phyloP scores from a whole-genome alignment of 2,113 vertebrate species.

The Oplegnathus fasciatus region DNA sequence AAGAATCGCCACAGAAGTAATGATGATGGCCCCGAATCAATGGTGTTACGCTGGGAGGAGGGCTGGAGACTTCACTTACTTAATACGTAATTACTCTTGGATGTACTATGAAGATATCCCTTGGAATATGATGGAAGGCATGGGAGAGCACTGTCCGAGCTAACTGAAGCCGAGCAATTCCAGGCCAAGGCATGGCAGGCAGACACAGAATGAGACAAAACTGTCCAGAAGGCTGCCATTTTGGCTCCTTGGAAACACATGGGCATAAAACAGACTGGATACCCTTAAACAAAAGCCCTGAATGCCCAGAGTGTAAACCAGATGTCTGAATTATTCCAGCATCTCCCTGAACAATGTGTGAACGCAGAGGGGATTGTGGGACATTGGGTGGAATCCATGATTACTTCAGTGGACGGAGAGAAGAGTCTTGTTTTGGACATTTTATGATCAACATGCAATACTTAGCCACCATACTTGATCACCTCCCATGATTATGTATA shows the following conservation, averaged over 20 bases:
- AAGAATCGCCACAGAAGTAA: slow-evolving; percentile 51
- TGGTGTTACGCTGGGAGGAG: slow-evolving; percentile 29
- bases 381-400: slow-evolving; percentile 1
- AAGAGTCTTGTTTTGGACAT: not conserved
- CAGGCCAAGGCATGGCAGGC: not conserved
- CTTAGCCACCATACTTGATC: not conserved
- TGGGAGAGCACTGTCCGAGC: slow-evolving; percentile 8
- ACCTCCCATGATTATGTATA: slow-evolving; percentile 17
- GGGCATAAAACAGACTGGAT: not conserved
- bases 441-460: slow-evolving; percentile 33
- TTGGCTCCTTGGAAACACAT: not conserved
- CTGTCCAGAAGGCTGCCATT: not conserved
- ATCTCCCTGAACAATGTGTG: not conserved
- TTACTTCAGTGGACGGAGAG: not conserved
- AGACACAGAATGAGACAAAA: not conserved
- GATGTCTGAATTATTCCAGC: slow-evolving; percentile 18
- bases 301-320: slow-evolving; percentile 31
- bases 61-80: slow-evolving; percentile 19
- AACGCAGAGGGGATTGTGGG: not conserved
- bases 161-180: not conserved
- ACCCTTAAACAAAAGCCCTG: slow-evolving; percentile 25
- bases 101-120: slow-evolving; percentile 12
- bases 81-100: slow-evolving; percentile 25
- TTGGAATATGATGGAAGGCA: not conserved
- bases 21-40: slow-evolving; percentile 34